These are phyloP conservation scores for Synanceia verrucosa DNA, from an alignment of 2,797 vertebrate genomes.

Conservation along the genomic window DNA sequence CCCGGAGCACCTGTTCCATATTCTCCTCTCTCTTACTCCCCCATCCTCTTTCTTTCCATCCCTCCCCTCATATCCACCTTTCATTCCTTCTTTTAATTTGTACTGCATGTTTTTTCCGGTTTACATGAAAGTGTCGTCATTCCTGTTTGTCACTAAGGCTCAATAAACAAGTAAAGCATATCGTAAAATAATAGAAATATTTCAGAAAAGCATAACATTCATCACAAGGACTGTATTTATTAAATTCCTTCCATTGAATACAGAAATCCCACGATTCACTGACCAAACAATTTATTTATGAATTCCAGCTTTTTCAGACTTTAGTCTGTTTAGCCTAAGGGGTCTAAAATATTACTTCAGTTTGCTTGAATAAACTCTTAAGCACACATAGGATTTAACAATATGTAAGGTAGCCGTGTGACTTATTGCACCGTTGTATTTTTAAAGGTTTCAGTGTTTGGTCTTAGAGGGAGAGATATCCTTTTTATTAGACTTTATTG, in stretches of 20 bases:
- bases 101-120: too few relatives aligned
- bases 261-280: background rate
- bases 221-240: background rate
- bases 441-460: background rate
- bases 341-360: background rate
- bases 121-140: too few relatives aligned
- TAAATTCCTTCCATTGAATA: background rate
- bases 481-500: background rate
- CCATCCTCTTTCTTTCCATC: constrained; percentile 1
- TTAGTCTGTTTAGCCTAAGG: background rate
- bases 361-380: constrained; percentile 3
- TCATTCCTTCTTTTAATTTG: background rate
- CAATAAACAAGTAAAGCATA: too few relatives aligned
- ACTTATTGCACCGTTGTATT: background rate
- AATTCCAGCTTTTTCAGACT: background rate
- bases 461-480: background rate
- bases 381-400: background rate
- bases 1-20: constrained; percentile 17
- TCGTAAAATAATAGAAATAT: background rate
- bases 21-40: constrained; percentile 1
- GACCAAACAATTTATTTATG: background rate
- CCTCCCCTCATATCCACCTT: background rate
- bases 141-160: too few relatives aligned
- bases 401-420: background rate
- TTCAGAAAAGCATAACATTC: background rate